Percentiles rank a stretch among this genome's conserved stretches.
phyloP scores from a whole-genome alignment of 2,113 vertebrate species.

The Melanerpes formicivorus region DNA sequence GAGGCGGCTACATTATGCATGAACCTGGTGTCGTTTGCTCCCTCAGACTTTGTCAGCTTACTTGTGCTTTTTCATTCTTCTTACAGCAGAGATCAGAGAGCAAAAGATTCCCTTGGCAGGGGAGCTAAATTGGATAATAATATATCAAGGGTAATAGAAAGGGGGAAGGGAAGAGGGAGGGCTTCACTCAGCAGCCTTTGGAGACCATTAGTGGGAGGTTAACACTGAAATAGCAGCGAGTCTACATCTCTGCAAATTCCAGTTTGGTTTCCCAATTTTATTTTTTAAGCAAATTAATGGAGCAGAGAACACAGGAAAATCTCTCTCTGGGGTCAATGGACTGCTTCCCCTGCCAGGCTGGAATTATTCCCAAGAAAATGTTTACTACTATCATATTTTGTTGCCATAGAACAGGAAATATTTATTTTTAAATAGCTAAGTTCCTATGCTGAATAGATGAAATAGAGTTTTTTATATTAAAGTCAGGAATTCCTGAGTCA shows the following conservation, averaged over 20 bases:
- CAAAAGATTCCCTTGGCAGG: slow-evolving; percentile 34
- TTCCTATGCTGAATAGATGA: neutral
- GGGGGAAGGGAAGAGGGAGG: neutral
- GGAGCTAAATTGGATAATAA: slow-evolving; percentile 44
- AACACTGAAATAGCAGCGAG: neutral
- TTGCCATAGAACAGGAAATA: neutral
- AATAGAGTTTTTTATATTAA: slow-evolving; percentile 11
- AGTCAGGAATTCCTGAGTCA: neutral
- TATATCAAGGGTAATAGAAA: neutral
- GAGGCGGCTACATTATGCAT: slow-evolving; percentile 58
- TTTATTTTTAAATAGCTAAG: neutral
- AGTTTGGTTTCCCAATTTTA: neutral
- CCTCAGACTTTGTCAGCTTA: slow-evolving; percentile 48
- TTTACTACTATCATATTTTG: neutral
- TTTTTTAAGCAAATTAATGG: neutral
- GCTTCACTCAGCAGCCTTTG: neutral
- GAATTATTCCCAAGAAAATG: neutral
- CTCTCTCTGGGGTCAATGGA: neutral
- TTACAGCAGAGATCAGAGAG: slow-evolving; percentile 40
- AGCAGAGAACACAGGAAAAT: neutral
- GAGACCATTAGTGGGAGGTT: slow-evolving; percentile 9
- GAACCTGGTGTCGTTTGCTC: slow-evolving; percentile 7
- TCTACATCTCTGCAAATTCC: neutral
- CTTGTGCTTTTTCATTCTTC: slow-evolving; percentile 32
- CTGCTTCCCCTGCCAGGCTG: neutral